Base-by-base conservation (phyloP, 2,888 invertebrate species). In the Leistus spinibarbis region DNA sequence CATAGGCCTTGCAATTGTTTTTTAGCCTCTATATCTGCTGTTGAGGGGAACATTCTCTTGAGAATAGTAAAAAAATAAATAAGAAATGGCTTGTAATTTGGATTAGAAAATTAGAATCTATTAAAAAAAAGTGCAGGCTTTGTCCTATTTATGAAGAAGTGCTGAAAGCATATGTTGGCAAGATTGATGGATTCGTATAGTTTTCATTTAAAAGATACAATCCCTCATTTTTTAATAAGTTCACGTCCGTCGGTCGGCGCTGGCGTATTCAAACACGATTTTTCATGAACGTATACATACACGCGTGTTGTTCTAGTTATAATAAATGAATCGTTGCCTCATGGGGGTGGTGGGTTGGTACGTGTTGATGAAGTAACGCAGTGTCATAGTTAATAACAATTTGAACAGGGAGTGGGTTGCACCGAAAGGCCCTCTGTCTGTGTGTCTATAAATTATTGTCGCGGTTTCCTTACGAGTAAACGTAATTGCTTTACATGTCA, bases 141-240 rank as follows among this genome's bases (percentile, higher is more conserved):
- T 10, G 7, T 53, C 53, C 7, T 53, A 16, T 56, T 3, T 56
- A 56, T 56, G 3, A 56, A 17, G 3, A 16, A n/a, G 4, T 62
- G 62, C 20, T 62, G 3, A 16, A 62, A 20, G 19, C 62, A 17
- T 62, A 63, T 63, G 63, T 63, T 1, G 22, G 10, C 19, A 63
- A 20, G 63, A 63, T 63, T 19, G 22, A 63, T 63, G 63, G 22
- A 20, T 63, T 17, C 3, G 22, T 22, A 16, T 57, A 5, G 63
- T 63, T 63, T 63, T 63, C 22, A 63, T 63, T 63, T 63, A 63
- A 63, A 63, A 63, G 7, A 63, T 13, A 40, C 40, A 40, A 4
- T 5, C 40, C 40, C 40, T 40, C 40, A 4, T 40, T 40, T 40
- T 40, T 40, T 7, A 10, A 27, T 9, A 27, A 27, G 9, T 9